A percentile compares a stretch with the other conserved stretches of the same genome.
Evolutionary conservation across 2,113 vertebrate species (phyloP).

Genomic region (Bos javanicus): DNA sequence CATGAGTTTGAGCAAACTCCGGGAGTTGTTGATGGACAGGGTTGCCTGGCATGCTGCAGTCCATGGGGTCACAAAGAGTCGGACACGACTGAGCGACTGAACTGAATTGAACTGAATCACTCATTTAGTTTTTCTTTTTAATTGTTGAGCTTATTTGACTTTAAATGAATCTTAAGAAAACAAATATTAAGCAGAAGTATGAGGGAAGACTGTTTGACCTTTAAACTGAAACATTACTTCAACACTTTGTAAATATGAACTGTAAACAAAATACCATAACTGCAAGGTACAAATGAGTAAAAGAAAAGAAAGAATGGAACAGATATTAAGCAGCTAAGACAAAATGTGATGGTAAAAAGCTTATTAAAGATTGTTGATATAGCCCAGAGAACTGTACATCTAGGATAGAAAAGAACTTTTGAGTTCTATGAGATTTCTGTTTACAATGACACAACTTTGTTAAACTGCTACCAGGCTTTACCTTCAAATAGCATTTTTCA

Average conservation of each 20-base stretch:
- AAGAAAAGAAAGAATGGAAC: background rate
- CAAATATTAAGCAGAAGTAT: background rate
- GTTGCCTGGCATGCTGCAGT: background rate
- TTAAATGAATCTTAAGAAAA: background rate
- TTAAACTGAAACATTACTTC: background rate
- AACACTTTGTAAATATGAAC: background rate
- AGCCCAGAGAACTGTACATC: background rate
- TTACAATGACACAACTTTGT: background rate
- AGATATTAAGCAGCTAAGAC: background rate
- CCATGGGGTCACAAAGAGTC: background rate
- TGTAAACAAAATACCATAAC: background rate
- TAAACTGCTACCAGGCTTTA: background rate
- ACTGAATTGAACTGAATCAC: background rate
- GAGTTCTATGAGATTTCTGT: background rate
- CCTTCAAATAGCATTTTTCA: background rate
- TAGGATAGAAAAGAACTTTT: background rate
- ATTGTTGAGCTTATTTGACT: background rate
- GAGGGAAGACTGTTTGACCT: background rate
- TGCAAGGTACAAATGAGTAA: background rate
- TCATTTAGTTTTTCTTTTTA: background rate
- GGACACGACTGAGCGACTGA: fast-evolving
- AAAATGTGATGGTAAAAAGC: background rate
- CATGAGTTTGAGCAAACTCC: fast-evolving
- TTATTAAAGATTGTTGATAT: background rate
- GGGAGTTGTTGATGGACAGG: background rate